Base-by-base conservation (phyloP, 2,888 invertebrate genomes). In the Chloromyia formosa region DNA sequence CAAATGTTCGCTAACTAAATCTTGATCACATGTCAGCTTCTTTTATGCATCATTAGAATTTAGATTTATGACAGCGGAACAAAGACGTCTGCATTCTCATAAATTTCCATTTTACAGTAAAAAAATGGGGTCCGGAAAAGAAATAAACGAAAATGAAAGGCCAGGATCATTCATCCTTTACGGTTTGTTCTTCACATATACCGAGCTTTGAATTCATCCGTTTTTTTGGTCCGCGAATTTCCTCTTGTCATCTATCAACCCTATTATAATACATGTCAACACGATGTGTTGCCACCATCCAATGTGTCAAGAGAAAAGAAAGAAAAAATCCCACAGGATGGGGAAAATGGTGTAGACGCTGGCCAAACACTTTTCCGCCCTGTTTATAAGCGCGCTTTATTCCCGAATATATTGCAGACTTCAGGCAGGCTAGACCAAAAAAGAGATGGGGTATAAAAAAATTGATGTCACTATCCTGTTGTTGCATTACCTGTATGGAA, bases 251-350 rank as follows among this genome's bases (percentile, higher is more conserved):
- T 62, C 62, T 62, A 62, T 62, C 62, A 62, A 62, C 35, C 16
- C 62, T 40, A 40, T 35, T 62, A 62, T 62, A 62, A 62, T 62
- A 62, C 62, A 62, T 62, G 62, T 62, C 62, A 62, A 1, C 40
- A 62, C n/a, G 40, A 40, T 62, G 40, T 40, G 62, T 40, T 42
- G 40, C 62, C 10, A 18, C 40, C 16, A n/a, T 49, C 18, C n/a
- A 18, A 35, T 16, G 27, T 35, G 12, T 62, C 16, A 62, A 40
- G n/a, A 40, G 40, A 40, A 62, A 40, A 35, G 62, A n/a, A n/a
- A n/a, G n/a, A n/a, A n/a, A n/a, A 7, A 62, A 40, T 35, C 27
- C 27, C 7, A 7, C 27, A 35, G 27, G 7, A 40, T 62, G 35
- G 14, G 60, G 12, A 22, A 23, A 60, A 23, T 60, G 23, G 22